Evolutionary conservation across 2,797 vertebrate species (phyloP).

Genomic region (Mus spretus): DNA sequence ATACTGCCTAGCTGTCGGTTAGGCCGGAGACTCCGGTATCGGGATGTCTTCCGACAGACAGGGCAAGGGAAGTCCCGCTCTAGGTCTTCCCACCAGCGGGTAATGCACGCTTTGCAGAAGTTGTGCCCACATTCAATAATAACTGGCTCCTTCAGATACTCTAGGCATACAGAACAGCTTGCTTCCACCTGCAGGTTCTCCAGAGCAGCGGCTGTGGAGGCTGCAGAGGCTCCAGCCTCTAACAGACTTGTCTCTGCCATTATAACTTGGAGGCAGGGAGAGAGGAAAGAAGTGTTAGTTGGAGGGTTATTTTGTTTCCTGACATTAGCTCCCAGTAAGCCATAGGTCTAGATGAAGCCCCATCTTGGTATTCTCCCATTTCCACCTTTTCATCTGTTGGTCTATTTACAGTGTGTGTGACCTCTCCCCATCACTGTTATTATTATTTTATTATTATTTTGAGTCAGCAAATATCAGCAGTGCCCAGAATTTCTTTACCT

Average conservation of each 20-base stretch:
- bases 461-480: slow-evolving; percentile 25
- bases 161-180: slow-evolving; percentile 89
- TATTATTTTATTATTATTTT: neutral
- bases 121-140: slow-evolving; percentile 89
- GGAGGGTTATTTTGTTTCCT: neutral
- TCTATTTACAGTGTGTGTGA: slow-evolving; percentile 23
- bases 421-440: neutral
- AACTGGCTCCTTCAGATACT: slow-evolving; percentile 88
- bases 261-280: slow-evolving; percentile 65
- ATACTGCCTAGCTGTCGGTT: slow-evolving; percentile 88
- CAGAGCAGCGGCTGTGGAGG: slow-evolving; percentile 84
- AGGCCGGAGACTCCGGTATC: slow-evolving; percentile 92
- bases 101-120: slow-evolving; percentile 88
- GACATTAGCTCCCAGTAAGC: slow-evolving; percentile 33
- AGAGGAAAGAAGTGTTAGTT: slow-evolving; percentile 62
- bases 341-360: slow-evolving; percentile 13
- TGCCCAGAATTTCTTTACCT: neutral
- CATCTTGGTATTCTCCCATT: slow-evolving; percentile 30
- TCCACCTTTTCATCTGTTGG: slow-evolving; percentile 12
- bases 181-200: slow-evolving; percentile 88
- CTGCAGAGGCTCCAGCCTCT: slow-evolving; percentile 82
- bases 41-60: slow-evolving; percentile 94
- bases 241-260: slow-evolving; percentile 84
- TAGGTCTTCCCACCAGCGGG: slow-evolving; percentile 88
- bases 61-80: slow-evolving; percentile 91